A percentile compares a stretch with the other conserved stretches of the same genome.
These are phyloP conservation scores for Coreius guichenoti DNA, from an alignment of 2,797 vertebrate species.

Conservation along the genomic window DNA sequence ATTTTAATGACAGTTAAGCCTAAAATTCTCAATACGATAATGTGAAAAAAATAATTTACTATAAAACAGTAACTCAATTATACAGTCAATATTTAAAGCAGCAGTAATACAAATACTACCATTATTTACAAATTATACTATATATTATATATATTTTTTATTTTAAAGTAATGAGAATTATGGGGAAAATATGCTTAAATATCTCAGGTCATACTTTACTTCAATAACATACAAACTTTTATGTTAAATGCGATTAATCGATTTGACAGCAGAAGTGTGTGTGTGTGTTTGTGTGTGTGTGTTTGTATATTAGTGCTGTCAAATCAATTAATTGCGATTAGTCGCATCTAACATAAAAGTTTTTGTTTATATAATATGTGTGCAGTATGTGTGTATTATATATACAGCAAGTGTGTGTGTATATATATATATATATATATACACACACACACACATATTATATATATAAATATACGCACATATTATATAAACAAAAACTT, in stretches of 20 bases:
- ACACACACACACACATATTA: no score
- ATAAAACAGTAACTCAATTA: background rate
- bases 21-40: background rate
- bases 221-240: background rate
- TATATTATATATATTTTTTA: background rate
- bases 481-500: background rate
- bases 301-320: background rate
- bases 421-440: no score
- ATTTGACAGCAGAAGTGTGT: no score
- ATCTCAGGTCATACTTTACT: background rate
- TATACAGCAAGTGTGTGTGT: no score
- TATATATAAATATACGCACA: no score
- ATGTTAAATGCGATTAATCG: no score
- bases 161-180: background rate
- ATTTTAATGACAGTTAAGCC: background rate
- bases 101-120: background rate
- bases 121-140: background rate
- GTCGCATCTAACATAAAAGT: background rate
- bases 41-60: background rate
- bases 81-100: background rate
- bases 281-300: no score
- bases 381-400: no score
- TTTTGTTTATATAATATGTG: no score
- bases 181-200: background rate
- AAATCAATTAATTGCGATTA: background rate